A percentile compares a stretch with the other conserved stretches of the same genome.
Conservation (phyloP, 2,113 vertebrate genomes). For the Callocephalon fimbriatum region DNA sequence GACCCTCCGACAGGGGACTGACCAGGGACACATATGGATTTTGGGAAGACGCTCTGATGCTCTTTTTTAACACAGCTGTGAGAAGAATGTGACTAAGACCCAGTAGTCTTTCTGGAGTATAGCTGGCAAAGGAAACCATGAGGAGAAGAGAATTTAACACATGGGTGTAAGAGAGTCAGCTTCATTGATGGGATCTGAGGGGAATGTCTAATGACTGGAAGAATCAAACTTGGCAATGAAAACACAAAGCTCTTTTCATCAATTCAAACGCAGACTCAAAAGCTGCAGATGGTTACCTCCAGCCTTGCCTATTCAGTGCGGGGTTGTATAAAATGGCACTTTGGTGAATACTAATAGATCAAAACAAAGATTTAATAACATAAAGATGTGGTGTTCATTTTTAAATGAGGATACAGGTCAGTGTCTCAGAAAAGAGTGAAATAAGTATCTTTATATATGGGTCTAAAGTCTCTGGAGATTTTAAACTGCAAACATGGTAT, state of each 20-base stretch:
- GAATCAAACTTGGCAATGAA: constrained; percentile 90
- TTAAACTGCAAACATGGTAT: constrained; percentile 71
- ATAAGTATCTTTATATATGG: constrained; percentile 75
- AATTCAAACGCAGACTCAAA: constrained; percentile 78
- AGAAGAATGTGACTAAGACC: constrained; percentile 86
- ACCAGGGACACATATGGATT: constrained; percentile 82
- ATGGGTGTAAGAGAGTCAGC: constrained; percentile 80
- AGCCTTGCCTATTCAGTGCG: constrained; percentile 79
- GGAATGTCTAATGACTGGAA: constrained; percentile 88
- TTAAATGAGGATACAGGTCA: constrained; percentile 82
- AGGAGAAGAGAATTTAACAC: constrained; percentile 88
- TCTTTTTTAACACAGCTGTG: constrained; percentile 84
- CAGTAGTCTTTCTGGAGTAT: constrained; percentile 78
- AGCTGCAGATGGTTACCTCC: constrained; percentile 86
- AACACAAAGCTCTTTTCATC: constrained; percentile 90
- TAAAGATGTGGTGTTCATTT: constrained; percentile 82
- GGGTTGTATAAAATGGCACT: constrained; percentile 81
- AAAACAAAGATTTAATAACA: constrained; percentile 86
- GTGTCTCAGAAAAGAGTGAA: constrained; percentile 79
- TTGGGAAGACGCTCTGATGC: constrained; percentile 82
- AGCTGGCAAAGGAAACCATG: constrained; percentile 85
- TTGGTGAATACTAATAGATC: constrained; percentile 85
- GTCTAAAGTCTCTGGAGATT: constrained; percentile 79
- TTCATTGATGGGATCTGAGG: constrained; percentile 87
- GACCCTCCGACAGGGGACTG: constrained; percentile 78